A percentile compares a stretch with the other conserved stretches of the same genome.
These are phyloP conservation scores for Vanessa cardui DNA, from an alignment of 2,888 invertebrate species.

Conservation along the genomic window DNA sequence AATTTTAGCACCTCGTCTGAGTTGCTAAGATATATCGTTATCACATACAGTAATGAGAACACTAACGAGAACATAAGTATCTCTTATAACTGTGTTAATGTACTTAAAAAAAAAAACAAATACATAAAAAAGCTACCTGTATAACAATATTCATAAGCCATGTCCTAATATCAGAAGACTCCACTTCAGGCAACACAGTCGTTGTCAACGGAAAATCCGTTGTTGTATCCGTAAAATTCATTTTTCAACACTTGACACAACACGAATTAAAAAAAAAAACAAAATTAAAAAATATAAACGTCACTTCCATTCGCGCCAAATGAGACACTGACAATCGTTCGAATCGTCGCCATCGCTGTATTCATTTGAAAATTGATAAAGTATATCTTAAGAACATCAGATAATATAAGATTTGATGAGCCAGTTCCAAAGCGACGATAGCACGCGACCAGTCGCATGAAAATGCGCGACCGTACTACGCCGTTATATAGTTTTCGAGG, in stretches of 20 bases:
- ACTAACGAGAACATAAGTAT: neutral
- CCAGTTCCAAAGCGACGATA: conserved; percentile 31
- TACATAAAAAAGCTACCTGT: conserved; percentile 58
- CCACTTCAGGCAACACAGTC: conserved; percentile 43
- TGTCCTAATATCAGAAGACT: conserved; percentile 55
- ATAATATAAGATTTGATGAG: conserved; percentile 48
- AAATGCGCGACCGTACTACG: conserved; percentile 45
- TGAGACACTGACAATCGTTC: conserved; percentile 49
- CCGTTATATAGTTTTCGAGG: conserved; percentile 41
- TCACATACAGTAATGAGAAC: conserved; percentile 5
- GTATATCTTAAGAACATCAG: conserved; percentile 50
- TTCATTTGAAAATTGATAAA: conserved; percentile 48
- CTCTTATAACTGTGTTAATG: neutral
- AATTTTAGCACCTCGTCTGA: neutral
- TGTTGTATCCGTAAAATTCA: conserved; percentile 40
- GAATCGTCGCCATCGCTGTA: conserved; percentile 46
- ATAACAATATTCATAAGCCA: conserved; percentile 65
- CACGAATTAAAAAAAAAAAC: conserved; percentile 29
- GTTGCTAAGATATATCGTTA: neutral
- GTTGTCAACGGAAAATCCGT: conserved; percentile 36
- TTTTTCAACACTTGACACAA: conserved; percentile 45
- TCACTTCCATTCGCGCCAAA: conserved; percentile 45
- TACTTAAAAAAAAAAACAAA: neutral
- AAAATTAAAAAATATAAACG: conserved; percentile 21
- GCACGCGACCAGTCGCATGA: conserved; percentile 56